Percentiles rank a stretch among this genome's conserved stretches.
phyloP scores from a whole-genome alignment of 2,113 vertebrate genomes.

The Hystrix brachyura region DNA sequence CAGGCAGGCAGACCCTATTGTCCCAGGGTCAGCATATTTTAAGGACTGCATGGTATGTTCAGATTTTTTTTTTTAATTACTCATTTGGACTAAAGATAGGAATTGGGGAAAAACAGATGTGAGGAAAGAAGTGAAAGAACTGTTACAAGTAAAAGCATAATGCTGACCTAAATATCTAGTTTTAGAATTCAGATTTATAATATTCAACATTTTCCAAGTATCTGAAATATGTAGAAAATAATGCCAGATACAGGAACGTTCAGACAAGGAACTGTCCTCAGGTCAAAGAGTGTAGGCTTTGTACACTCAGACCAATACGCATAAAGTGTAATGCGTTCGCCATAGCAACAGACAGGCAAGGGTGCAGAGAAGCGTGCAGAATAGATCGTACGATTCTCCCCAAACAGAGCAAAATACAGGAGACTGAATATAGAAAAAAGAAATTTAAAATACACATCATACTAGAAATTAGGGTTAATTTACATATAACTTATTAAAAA shows the following conservation, averaged over 20 bases:
- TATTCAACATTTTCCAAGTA: neutral
- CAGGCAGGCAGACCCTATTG: accelerated
- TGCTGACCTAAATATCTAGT: neutral
- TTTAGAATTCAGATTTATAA: conserved; percentile 7
- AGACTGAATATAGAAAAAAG: neutral
- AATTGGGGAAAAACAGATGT: neutral
- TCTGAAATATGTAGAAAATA: neutral
- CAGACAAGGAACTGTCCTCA: too few species aligned
- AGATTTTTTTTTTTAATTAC: neutral
- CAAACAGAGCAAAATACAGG: neutral
- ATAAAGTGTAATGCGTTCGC: too few species aligned
- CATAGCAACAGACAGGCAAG: neutral
- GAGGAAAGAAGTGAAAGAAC: neutral
- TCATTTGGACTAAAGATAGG: neutral
- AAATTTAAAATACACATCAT: neutral
- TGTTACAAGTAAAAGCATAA: neutral
- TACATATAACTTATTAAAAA: neutral
- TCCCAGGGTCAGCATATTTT: neutral
- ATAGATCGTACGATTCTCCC: neutral
- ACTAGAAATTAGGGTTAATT: neutral
- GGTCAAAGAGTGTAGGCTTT: neutral
- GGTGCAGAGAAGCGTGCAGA: neutral
- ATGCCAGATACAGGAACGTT: neutral
- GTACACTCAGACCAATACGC: neutral
- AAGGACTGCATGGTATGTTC: neutral